Conservation (phyloP, 2,113 vertebrate genomes). For the Trogon melanurus region DNA sequence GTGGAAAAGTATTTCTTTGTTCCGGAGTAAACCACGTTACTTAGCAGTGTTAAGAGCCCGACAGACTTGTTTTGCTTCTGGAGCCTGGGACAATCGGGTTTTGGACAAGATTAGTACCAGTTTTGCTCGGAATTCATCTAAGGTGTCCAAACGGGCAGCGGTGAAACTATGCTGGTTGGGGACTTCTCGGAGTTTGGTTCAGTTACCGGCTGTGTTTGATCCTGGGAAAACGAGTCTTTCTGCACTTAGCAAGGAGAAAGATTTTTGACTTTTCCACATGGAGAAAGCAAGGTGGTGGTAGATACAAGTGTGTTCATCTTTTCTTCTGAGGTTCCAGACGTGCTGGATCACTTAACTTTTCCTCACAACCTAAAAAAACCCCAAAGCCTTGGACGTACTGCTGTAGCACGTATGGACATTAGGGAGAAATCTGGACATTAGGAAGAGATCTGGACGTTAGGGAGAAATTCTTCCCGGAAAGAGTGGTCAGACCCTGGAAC, state of each 20-base stretch:
- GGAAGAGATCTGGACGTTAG: too few species aligned
- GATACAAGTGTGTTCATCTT: background rate
- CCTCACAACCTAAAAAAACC: background rate
- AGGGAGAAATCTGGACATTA: too few species aligned
- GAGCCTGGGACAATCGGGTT: background rate
- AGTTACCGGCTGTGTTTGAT: background rate
- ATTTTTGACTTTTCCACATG: background rate
- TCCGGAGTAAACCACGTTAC: background rate
- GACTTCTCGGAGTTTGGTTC: background rate
- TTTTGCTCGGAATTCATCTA: background rate
- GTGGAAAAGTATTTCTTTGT: constrained; percentile 34
- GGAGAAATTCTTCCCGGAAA: too few species aligned
- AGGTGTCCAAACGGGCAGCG: background rate
- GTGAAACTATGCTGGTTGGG: background rate
- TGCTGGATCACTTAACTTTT: background rate
- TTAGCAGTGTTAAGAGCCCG: background rate
- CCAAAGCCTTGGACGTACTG: background rate
- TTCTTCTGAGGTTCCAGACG: background rate
- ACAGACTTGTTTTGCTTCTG: background rate
- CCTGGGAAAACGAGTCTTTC: background rate
- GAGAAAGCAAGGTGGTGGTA: background rate
- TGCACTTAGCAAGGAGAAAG: background rate
- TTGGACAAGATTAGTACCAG: background rate
- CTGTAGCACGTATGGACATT: background rate
- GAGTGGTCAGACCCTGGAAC: too few species aligned